Base-by-base conservation (phyloP, 2,888 invertebrate genomes). In the Sclerodermus sp. region DNA sequence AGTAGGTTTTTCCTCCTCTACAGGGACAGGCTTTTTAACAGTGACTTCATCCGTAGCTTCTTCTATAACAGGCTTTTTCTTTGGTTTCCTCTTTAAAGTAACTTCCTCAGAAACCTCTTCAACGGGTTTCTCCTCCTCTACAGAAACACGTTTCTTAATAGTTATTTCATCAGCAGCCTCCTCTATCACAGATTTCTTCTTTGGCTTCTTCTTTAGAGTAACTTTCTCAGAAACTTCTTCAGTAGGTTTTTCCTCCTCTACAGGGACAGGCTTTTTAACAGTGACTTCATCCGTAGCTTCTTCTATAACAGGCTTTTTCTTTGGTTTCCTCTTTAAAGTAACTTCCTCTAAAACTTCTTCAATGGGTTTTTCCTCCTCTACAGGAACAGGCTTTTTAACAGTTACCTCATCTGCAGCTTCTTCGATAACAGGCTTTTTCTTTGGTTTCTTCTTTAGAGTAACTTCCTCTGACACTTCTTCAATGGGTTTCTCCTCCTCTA, bases 41-140 rank as follows among this genome's bases (percentile, higher is more conserved):
- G 71, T 70, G 15, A 80, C 67, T 53, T 80, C 83, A 60, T 84
- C 83, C 1, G 55, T 51, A 0, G 56, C 51, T 38, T 68, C 63
- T n/a, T 68, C 60, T 0, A 45, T 41, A 2, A 49, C 38, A 47
- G 66, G 60, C 39, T 57, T 59, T 6, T 67, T 52, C 41, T 56
- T 64, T 17, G 61, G 56, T 42, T 23, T 8, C 23, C 8, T 23
- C 8, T 66, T 67, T 23, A 66, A 62, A 17, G 64, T 39, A 58
- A 61, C 38, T 69, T 66, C 49, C 23, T 23, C 23, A 5, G 45
- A 43, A 2, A 61, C 50, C 40, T 64, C 64, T 55, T 73, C 67
- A 15, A 63, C 53, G 4, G 57, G 55, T 47, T 64, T 64, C 29
- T 57, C 57, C 46, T 64, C 29, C n/a, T 61, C 57, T 23, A 55